Conservation (phyloP, 2,797 vertebrate genomes). For the Gymnopithys bicolor region DNA sequence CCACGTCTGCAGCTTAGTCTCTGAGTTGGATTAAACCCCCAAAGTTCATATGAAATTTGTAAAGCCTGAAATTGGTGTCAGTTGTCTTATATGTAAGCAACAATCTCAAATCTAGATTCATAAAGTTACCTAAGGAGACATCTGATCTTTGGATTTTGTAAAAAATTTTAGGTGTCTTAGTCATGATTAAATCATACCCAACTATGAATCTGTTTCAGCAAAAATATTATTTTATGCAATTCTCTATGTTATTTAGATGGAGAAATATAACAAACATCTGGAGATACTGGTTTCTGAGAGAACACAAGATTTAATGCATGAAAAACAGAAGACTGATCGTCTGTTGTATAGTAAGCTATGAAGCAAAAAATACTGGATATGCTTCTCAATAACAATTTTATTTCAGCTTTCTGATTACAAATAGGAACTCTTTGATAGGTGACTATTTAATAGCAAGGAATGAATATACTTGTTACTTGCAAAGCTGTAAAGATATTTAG, state of each 20-base stretch:
- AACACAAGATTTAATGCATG: conserved; percentile 86
- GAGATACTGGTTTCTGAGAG: conserved; percentile 87
- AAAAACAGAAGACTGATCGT: conserved; percentile 88
- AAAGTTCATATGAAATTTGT: neutral
- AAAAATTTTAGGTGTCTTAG: neutral
- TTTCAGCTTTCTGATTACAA: neutral
- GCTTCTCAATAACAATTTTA: neutral
- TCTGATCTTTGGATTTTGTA: neutral
- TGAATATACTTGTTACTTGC: neutral
- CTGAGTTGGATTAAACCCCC: neutral
- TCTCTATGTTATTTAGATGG: conserved; percentile 81
- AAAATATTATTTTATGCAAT: neutral
- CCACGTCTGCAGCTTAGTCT: neutral
- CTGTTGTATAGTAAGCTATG: conserved; percentile 84
- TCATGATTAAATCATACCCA: neutral
- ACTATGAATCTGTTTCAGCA: neutral
- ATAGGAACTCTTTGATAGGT: neutral
- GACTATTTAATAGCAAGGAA: neutral
- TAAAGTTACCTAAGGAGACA: neutral
- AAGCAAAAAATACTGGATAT: neutral
- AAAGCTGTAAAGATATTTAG: neutral
- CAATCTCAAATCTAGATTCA: neutral
- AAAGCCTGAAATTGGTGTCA: neutral
- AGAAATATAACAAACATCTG: conserved; percentile 91
- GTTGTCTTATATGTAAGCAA: neutral